Evolutionary conservation across 2,888 invertebrate species (phyloP).

Genomic region (Chaitophorus viminalis): DNA sequence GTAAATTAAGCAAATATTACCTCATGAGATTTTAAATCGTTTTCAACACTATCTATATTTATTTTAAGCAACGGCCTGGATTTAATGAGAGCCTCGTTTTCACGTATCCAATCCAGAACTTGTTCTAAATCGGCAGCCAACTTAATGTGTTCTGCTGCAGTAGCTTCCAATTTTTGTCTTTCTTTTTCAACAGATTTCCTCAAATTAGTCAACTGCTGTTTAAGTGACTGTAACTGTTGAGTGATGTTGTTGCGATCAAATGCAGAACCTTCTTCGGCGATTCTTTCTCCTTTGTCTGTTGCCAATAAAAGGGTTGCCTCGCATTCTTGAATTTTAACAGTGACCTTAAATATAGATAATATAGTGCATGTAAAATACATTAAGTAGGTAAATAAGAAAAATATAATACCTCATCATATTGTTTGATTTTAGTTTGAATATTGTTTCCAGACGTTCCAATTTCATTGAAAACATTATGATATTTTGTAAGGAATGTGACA

Average conservation of each 20-base stretch:
- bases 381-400: neutral
- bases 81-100: slow-evolving; percentile 82
- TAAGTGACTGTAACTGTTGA: slow-evolving; percentile 85
- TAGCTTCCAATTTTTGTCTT: slow-evolving; percentile 86
- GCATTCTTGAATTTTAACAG: slow-evolving; percentile 87
- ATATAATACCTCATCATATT: slow-evolving; percentile 77
- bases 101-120: slow-evolving; percentile 84
- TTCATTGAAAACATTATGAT: slow-evolving; percentile 84
- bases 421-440: slow-evolving; percentile 86
- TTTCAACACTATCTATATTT: slow-evolving; percentile 81
- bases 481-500: slow-evolving; percentile 85
- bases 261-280: slow-evolving; percentile 88
- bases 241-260: slow-evolving; percentile 88
- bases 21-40: slow-evolving; percentile 73
- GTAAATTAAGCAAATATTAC: slow-evolving; percentile 35
- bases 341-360: slow-evolving; percentile 68
- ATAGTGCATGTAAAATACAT: slow-evolving; percentile 6
- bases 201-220: slow-evolving; percentile 82
- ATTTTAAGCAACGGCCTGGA: slow-evolving; percentile 84
- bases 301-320: slow-evolving; percentile 88
- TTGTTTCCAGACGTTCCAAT: slow-evolving; percentile 86
- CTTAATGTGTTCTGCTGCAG: slow-evolving; percentile 88
- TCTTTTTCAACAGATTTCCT: slow-evolving; percentile 81
- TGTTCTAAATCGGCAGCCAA: slow-evolving; percentile 84
- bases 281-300: slow-evolving; percentile 91